These are phyloP conservation scores for Limenitis camilla DNA, from an alignment of 2,888 invertebrate species.

Conservation along the genomic window DNA sequence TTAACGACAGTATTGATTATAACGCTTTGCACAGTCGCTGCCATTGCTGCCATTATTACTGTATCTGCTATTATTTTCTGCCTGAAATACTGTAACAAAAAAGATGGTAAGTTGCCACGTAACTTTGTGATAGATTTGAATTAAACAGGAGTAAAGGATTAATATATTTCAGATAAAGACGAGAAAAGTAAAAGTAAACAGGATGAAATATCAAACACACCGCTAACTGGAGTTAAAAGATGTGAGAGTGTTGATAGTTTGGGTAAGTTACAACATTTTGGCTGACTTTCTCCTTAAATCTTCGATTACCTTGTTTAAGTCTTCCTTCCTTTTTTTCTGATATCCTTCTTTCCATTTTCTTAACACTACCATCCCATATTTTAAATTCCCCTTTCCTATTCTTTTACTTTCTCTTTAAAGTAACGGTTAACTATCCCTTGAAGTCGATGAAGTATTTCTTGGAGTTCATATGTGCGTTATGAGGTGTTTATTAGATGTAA, in stretches of 20 bases:
- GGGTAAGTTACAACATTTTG: no score
- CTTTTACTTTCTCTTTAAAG: no score
- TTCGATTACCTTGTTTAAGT: no score
- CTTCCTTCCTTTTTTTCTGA: no score
- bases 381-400: no score
- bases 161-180: not conserved
- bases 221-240: constrained; percentile 61
- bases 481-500: no score
- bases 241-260: constrained; percentile 67
- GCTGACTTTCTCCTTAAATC: no score
- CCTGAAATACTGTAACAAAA: constrained; percentile 67
- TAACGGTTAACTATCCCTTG: no score
- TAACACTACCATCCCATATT: no score
- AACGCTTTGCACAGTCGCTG: constrained; percentile 1
- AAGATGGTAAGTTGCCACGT: constrained; percentile 42
- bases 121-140: not conserved
- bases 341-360: no score
- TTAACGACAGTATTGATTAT: constrained; percentile 7
- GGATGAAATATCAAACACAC: constrained; percentile 64
- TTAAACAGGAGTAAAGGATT: not conserved
- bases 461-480: no score
- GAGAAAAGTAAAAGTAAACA: constrained; percentile 35
- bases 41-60: constrained; percentile 71
- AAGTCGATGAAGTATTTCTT: no score
- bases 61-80: constrained; percentile 83